Evolutionary conservation across 2,797 vertebrate genomes (phyloP).

Genomic region (Miichthys miiuy): DNA sequence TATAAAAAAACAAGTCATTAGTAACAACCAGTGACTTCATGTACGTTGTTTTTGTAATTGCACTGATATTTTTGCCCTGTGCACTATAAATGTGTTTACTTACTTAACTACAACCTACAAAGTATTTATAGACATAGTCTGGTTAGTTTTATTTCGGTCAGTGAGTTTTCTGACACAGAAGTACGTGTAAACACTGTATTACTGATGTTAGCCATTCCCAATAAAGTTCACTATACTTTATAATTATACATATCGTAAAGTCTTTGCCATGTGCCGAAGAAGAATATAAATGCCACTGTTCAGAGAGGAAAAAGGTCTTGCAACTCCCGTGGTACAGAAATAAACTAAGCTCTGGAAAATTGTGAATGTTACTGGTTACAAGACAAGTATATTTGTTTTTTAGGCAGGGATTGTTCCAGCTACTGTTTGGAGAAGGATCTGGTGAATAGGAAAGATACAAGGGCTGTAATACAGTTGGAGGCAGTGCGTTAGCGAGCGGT

Average conservation of each 20-base stretch:
- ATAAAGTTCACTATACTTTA: neutral
- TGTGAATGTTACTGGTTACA: neutral
- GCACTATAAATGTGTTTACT: neutral
- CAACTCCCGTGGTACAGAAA: conserved; percentile 5
- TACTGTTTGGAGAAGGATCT: neutral
- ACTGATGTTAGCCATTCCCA: neutral
- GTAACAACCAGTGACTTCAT: neutral
- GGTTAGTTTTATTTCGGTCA: conserved; percentile 8
- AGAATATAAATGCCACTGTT: neutral
- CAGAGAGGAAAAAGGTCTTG: neutral
- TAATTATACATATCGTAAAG: neutral
- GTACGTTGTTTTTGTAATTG: neutral
- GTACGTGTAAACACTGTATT: neutral
- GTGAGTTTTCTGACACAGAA: neutral
- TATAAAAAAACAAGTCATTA: neutral
- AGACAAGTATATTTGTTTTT: conserved; percentile 14
- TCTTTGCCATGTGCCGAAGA: neutral
- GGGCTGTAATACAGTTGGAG: neutral
- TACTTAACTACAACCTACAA: neutral
- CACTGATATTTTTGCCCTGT: neutral
- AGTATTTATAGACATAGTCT: neutral
- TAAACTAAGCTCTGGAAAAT: neutral
- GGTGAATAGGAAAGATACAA: neutral
- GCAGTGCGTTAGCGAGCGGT: neutral
- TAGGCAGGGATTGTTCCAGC: neutral